phyloP scores from a whole-genome alignment of 1,140 invertebrate genomes.

The Scaptodrosophila lebanonensis region DNA sequence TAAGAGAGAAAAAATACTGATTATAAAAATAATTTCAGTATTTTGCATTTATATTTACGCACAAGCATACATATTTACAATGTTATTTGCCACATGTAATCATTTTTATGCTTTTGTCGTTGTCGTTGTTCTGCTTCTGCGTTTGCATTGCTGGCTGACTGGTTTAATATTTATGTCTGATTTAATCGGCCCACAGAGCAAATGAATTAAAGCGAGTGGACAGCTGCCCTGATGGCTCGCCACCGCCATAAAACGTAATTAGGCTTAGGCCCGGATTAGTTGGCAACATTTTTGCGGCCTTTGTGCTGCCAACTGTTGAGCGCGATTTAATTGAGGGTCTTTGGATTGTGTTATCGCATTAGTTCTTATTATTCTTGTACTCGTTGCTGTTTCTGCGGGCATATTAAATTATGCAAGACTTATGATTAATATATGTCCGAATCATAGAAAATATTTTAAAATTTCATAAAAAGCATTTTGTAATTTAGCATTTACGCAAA shows the following conservation, averaged over 20 bases:
- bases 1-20: slow-evolving; percentile 31
- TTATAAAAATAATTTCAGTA: slow-evolving; percentile 57
- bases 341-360: slow-evolving; percentile 48
- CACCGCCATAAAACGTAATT: slow-evolving; percentile 53
- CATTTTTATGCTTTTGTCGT: slow-evolving; percentile 21
- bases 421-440: neutral
- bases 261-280: slow-evolving; percentile 51
- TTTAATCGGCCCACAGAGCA: slow-evolving; percentile 19
- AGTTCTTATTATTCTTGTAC: too few relatives aligned
- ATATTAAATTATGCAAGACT: slow-evolving; percentile 30
- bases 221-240: too few relatives aligned
- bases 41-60: slow-evolving; percentile 57
- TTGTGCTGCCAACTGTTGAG: slow-evolving; percentile 32
- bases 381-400: slow-evolving; percentile 1
- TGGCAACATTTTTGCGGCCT: slow-evolving; percentile 36
- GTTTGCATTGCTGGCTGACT: neutral
- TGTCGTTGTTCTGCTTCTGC: slow-evolving; percentile 11
- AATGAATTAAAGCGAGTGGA: slow-evolving; percentile 11
- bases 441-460: neutral
- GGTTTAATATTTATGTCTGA: slow-evolving; percentile 25
- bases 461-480: neutral
- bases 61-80: slow-evolving; percentile 52
- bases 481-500: too few relatives aligned
- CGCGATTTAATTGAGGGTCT: slow-evolving; percentile 51
- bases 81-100: slow-evolving; percentile 37